A percentile compares a stretch with the other conserved stretches of the same genome.
Evolutionary conservation across 1,140 invertebrate species (phyloP).

Genomic region (Lepidostoma basale): DNA sequence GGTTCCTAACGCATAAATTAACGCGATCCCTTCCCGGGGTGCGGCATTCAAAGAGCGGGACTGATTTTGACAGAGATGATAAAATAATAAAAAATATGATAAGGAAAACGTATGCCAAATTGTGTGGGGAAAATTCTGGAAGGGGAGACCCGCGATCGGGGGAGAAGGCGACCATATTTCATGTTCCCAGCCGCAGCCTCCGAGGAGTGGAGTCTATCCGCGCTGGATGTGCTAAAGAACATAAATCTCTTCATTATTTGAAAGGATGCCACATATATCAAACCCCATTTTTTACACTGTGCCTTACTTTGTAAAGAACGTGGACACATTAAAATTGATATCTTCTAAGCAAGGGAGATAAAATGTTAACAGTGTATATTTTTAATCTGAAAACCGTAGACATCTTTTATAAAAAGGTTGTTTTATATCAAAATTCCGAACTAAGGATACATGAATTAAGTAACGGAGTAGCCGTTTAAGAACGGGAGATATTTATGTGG

Average conservation of each 20-base stretch:
- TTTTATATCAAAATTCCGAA: too few species aligned
- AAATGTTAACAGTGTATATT: too few species aligned
- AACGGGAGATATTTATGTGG: too few species aligned
- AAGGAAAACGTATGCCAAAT: slow-evolving; percentile 3
- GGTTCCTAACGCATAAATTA: neutral
- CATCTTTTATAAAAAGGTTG: too few species aligned
- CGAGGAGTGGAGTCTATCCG: slow-evolving; percentile 7
- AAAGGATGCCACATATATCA: slow-evolving; percentile 7
- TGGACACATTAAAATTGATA: neutral
- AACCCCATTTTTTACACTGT: neutral
- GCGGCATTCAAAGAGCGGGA: neutral
- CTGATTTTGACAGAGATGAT: slow-evolving; percentile 18
- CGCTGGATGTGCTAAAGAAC: slow-evolving; percentile 11
- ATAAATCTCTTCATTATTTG: slow-evolving; percentile 20
- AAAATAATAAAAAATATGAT: slow-evolving; percentile 5
- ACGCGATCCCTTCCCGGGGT: neutral
- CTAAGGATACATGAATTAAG: too few species aligned
- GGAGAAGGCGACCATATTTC: neutral
- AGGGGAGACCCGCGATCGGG: neutral
- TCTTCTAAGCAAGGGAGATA: neutral
- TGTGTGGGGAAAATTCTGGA: neutral
- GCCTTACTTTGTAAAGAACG: neutral
- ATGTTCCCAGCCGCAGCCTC: neutral
- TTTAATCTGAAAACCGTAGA: too few species aligned
- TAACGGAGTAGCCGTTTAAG: too few species aligned